phyloP scores from a whole-genome alignment of 2,113 vertebrate genomes.

The Seriola quinqueradiata region DNA sequence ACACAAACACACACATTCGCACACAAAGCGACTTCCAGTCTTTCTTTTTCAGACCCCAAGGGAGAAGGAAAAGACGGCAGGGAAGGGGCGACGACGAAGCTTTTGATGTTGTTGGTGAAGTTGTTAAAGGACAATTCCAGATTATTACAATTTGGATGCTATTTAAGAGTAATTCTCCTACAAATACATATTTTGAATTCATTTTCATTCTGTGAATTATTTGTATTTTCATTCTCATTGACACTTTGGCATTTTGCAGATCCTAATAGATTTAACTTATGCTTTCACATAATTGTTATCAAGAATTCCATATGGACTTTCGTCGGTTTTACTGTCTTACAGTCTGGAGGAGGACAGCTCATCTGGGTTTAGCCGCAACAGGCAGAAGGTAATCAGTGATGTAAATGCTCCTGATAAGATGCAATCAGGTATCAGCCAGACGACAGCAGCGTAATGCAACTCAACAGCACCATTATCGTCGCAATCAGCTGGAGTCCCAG shows the following conservation, averaged over 20 bases:
- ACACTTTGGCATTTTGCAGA: neutral
- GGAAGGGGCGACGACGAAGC: slow-evolving; percentile 38
- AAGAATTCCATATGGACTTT: neutral
- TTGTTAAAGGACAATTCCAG: neutral
- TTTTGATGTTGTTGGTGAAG: slow-evolving; percentile 15
- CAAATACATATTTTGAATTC: no score
- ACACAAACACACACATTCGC: slow-evolving; percentile 14
- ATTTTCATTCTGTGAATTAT: no score
- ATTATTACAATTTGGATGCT: no score
- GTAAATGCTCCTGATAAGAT: slow-evolving; percentile 69
- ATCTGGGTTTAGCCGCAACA: slow-evolving; percentile 33
- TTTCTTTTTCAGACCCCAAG: slow-evolving; percentile 33
- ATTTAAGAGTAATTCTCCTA: no score
- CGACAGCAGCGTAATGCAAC: slow-evolving; percentile 65
- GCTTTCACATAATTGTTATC: neutral
- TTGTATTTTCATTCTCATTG: neutral
- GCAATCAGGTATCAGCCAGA: slow-evolving; percentile 76
- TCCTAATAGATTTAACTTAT: neutral
- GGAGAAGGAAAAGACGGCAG: slow-evolving; percentile 7
- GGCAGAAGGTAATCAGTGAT: slow-evolving; percentile 60
- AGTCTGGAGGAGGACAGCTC: slow-evolving; percentile 14
- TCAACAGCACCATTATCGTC: slow-evolving; percentile 73
- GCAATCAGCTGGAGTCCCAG: slow-evolving; percentile 59
- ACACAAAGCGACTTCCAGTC: slow-evolving; percentile 39
- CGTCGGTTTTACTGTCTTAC: slow-evolving; percentile 37